phyloP scores from a whole-genome alignment of 2,888 invertebrate species.

The Odiellus spinosus region DNA sequence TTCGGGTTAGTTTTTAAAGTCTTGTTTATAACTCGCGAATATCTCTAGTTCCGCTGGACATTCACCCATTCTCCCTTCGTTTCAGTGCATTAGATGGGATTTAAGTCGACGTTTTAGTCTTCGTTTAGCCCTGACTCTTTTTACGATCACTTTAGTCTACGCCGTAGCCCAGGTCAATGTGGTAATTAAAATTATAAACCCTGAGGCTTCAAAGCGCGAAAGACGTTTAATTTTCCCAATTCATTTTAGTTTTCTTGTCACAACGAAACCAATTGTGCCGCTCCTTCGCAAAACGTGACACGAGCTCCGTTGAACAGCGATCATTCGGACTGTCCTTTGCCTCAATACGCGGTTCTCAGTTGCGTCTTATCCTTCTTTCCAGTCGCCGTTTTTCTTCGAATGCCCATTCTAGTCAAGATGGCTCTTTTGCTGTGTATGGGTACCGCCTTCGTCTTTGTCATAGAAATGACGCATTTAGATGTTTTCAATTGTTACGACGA shows the following conservation, averaged over 20 bases:
- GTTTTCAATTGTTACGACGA: slow-evolving; percentile 68
- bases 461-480: slow-evolving; percentile 60
- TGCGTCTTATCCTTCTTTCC: slow-evolving; percentile 69
- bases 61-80: slow-evolving; percentile 5
- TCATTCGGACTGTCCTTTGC: slow-evolving; percentile 65
- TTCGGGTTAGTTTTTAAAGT: neutral
- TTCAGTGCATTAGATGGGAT: slow-evolving; percentile 66
- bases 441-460: slow-evolving; percentile 58
- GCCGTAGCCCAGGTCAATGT: slow-evolving; percentile 83
- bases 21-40: neutral
- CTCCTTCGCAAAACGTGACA: slow-evolving; percentile 3
- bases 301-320: slow-evolving; percentile 30
- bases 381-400: slow-evolving; percentile 63
- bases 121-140: slow-evolving; percentile 67
- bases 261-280: slow-evolving; percentile 15
- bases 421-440: slow-evolving; percentile 59
- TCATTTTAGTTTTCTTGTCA: slow-evolving; percentile 19
- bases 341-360: slow-evolving; percentile 70
- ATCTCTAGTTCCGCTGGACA: slow-evolving; percentile 2
- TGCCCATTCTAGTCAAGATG: slow-evolving; percentile 68
- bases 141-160: slow-evolving; percentile 69
- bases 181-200: slow-evolving; percentile 44
- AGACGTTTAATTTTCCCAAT: slow-evolving; percentile 11
- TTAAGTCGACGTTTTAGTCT: slow-evolving; percentile 65
- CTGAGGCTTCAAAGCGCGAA: no score